These are phyloP conservation scores for Calameuta pallipes DNA, from an alignment of 2,888 invertebrate genomes.

Conservation along the genomic window DNA sequence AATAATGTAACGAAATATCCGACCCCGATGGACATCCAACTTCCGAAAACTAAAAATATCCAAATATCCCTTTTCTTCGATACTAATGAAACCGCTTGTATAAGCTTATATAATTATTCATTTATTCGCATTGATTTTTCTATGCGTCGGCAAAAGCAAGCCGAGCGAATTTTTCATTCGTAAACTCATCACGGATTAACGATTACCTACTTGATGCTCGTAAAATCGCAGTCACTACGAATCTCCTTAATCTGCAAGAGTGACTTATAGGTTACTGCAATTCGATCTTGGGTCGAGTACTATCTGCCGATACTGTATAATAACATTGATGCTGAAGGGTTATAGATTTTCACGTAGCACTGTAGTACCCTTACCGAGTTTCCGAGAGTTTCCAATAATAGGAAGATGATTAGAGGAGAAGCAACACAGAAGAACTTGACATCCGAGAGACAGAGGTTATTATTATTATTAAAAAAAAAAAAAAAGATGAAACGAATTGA, in stretches of 20 bases:
- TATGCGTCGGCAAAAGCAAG: neutral
- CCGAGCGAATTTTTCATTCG: neutral
- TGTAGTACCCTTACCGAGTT: neutral
- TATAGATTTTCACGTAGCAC: neutral
- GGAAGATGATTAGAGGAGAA: neutral
- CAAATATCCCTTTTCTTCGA: neutral
- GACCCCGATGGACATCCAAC: slow-evolving; percentile 7
- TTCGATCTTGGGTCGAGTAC: neutral
- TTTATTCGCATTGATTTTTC: neutral
- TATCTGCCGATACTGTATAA: neutral
- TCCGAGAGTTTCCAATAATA: neutral
- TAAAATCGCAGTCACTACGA: neutral
- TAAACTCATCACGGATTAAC: neutral
- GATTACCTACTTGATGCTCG: neutral
- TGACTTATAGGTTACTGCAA: neutral
- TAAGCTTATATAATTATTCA: neutral
- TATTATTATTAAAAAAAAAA: too few relatives aligned
- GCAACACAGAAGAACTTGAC: neutral
- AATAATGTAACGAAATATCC: slow-evolving; percentile 1
- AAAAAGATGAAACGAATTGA: neutral
- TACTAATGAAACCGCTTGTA: neutral
- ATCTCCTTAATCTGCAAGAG: neutral
- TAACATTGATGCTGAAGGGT: neutral
- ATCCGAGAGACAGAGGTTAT: neutral
- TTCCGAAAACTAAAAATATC: slow-evolving; percentile 5